Evolutionary conservation across 2,888 invertebrate genomes (phyloP), one percentile per base, ranked within the genome.

Genomic region (Trimorus sp.): DNA sequence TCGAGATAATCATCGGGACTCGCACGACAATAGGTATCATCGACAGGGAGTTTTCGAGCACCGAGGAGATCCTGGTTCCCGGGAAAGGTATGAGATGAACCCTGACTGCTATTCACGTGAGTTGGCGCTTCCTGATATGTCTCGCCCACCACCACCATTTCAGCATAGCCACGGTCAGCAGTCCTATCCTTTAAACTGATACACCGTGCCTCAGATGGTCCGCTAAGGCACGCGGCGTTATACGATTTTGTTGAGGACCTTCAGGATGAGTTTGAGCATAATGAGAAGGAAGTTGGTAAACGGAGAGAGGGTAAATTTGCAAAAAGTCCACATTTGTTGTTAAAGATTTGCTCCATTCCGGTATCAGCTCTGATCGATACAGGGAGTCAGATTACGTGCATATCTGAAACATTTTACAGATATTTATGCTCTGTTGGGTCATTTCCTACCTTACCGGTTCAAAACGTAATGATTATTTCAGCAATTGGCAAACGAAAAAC

Each of bases 401-500:
- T 63, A 14, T 63, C 62, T 7, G 49, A 63, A 49, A 37, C 42
- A 7, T 63, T 63, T 49, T 48, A 26, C 14, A n/a, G 37, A 37
- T 14, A 56, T 6, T 0, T 12, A 37, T 12, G 56, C n/a, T 26
- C 53, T 6, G 1, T 12, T 7, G 4, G 1, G 1, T 56, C 38
- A 12, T 7, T 37, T 7, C 12, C 38, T 1, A 12, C n/a, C 7
- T 49, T 63, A 2, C 62, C 62, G 7, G 48, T 63, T 0, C n/a
- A 12, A 7, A 63, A 63, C 11, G 49, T 63, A 9, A 5, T 49
- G 5, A 49, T 63, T n/a, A 6, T 63, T n/a, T 63, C 62, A 1
- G 62, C 49, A 1, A 63, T 63, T n/a, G 62, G 62, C 14, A 63
- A 63, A 15, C 48, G 49, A 37, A 36, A 63, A 14, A 63, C 49